Conservation (phyloP, 1,140 invertebrate genomes). For the Planococcus citri region DNA sequence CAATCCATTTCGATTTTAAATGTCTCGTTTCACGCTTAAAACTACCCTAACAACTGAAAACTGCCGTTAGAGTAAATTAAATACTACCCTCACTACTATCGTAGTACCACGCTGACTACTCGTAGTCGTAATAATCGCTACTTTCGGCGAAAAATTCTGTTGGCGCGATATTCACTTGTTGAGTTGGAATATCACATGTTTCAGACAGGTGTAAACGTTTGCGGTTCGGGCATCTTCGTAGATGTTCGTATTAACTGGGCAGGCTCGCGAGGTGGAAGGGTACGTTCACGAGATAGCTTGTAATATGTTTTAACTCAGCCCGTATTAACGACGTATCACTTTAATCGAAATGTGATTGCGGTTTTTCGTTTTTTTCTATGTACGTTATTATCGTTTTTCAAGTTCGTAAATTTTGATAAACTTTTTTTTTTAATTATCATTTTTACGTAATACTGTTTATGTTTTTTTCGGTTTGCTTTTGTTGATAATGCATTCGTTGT, state of each 20-base stretch:
- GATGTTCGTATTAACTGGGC: neutral
- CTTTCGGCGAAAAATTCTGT: neutral
- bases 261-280: neutral
- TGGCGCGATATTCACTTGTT: neutral
- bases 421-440: neutral
- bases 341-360: constrained; percentile 2
- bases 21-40: too few species aligned
- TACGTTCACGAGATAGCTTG: neutral
- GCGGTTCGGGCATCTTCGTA: neutral
- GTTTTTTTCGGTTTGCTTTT: neutral
- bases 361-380: neutral
- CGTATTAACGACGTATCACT: constrained; percentile 2
- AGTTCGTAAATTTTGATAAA: neutral
- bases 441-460: neutral
- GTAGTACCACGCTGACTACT: too few species aligned
- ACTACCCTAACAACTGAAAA: too few species aligned
- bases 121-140: too few species aligned
- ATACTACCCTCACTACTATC: too few species aligned
- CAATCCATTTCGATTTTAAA: too few species aligned
- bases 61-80: too few species aligned
- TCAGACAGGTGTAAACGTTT: neutral
- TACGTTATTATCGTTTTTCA: neutral
- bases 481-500: neutral
- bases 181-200: neutral
- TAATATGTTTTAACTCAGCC: neutral